phyloP scores from a whole-genome alignment of 2,797 vertebrate species.

The Hozukius guyotensis region DNA sequence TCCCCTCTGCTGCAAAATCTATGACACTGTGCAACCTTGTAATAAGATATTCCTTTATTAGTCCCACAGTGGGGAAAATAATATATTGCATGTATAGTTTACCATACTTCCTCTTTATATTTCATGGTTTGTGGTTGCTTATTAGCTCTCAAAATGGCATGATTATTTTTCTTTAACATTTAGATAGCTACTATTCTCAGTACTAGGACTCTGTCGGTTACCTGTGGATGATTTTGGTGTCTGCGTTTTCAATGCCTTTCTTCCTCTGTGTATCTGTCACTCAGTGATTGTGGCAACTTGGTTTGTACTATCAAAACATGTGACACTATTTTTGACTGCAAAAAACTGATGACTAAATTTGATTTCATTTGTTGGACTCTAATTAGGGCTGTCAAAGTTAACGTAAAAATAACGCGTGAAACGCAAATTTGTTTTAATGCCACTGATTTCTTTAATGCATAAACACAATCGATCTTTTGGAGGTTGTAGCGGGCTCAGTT shows the following conservation, averaged over 20 bases:
- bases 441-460: too few species aligned
- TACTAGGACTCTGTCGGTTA: not conserved
- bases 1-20: not conserved
- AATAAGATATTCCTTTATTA: not conserved
- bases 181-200: not conserved
- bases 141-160: not conserved
- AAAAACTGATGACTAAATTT: not conserved
- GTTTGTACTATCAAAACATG: not conserved
- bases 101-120: not conserved
- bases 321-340: not conserved
- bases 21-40: not conserved
- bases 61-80: too few species aligned
- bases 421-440: too few species aligned
- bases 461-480: too few species aligned
- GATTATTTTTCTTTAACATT: not conserved
- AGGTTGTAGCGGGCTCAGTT: too few species aligned
- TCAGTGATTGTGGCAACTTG: not conserved
- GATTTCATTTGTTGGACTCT: not conserved
- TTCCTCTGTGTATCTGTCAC: not conserved
- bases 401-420: fast-evolving
- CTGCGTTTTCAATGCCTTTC: not conserved
- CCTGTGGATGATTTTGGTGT: not conserved
- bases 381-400: too few species aligned
- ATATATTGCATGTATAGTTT: not conserved
- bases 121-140: not conserved